Conservation (phyloP, 2,113 vertebrate genomes). For the Synchiropus splendidus region DNA sequence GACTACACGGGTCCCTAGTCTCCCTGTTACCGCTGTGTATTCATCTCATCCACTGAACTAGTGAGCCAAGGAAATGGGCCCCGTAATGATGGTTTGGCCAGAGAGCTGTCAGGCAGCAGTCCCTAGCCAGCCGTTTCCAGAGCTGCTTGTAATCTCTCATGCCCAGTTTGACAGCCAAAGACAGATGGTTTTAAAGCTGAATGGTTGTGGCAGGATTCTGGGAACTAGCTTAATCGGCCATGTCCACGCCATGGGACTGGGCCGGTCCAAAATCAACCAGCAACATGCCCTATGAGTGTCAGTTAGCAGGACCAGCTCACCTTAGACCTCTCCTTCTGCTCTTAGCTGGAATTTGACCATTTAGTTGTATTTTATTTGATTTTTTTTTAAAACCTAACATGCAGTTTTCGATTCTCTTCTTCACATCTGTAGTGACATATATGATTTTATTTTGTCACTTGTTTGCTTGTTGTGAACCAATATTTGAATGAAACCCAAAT, state of each 20-base stretch:
- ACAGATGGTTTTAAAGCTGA: constrained; percentile 69
- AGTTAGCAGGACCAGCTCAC: constrained; percentile 26
- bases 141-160: constrained; percentile 64
- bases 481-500: no score
- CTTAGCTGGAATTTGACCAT: constrained; percentile 27
- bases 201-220: constrained; percentile 60
- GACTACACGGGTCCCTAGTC: constrained; percentile 43
- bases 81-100: constrained; percentile 60
- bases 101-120: constrained; percentile 54
- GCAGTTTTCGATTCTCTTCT: no score
- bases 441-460: no score
- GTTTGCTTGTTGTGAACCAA: no score
- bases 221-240: constrained; percentile 51
- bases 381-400: no score
- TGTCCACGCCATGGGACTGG: constrained; percentile 49
- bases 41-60: constrained; percentile 51
- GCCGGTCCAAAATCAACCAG: constrained; percentile 40
- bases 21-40: constrained; percentile 45
- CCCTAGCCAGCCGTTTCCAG: constrained; percentile 61
- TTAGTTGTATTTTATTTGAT: no score
- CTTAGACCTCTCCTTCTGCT: constrained; percentile 36
- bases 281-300: constrained; percentile 34
- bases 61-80: constrained; percentile 61
- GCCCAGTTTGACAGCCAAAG: constrained; percentile 60
- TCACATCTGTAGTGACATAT: neutral